Evolutionary conservation across 2,888 invertebrate species (phyloP).

Genomic region (Sinelater perroti): DNA sequence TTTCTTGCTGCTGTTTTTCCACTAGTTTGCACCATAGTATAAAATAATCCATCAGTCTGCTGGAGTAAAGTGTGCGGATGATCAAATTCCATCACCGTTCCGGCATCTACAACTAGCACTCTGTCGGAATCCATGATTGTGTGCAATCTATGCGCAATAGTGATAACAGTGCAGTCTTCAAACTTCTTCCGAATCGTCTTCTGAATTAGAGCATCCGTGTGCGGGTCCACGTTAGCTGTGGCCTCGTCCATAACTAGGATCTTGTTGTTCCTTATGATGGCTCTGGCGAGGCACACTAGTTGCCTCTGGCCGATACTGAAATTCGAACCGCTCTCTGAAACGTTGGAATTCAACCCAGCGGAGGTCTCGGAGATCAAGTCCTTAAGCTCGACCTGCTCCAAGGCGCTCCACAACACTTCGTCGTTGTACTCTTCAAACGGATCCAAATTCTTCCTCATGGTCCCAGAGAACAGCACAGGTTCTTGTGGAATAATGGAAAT

Average conservation of each 20-base stretch:
- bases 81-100: conserved; percentile 75
- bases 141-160: conserved; percentile 81
- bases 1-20: conserved; percentile 59
- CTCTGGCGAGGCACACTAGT: conserved; percentile 74
- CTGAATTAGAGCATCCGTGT: conserved; percentile 78
- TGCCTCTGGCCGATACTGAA: conserved; percentile 66
- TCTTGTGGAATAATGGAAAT: conserved; percentile 89
- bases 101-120: conserved; percentile 81
- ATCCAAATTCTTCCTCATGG: conserved; percentile 88
- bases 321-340: conserved; percentile 70
- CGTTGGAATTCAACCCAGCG: conserved; percentile 70
- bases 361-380: conserved; percentile 66
- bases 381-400: conserved; percentile 64
- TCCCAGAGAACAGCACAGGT: conserved; percentile 86
- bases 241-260: conserved; percentile 69
- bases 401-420: conserved; percentile 79
- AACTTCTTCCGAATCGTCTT: conserved; percentile 76
- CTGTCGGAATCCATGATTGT: conserved; percentile 85
- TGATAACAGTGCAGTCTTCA: conserved; percentile 76
- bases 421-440: conserved; percentile 86
- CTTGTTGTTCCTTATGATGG: conserved; percentile 60
- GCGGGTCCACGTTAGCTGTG: conserved; percentile 80
- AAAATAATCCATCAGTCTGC: conserved; percentile 70
- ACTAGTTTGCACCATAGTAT: conserved; percentile 73
- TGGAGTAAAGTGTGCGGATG: conserved; percentile 72